Evolutionary conservation across 2,113 vertebrate genomes (phyloP).

Genomic region (Archocentrus centrarchus): DNA sequence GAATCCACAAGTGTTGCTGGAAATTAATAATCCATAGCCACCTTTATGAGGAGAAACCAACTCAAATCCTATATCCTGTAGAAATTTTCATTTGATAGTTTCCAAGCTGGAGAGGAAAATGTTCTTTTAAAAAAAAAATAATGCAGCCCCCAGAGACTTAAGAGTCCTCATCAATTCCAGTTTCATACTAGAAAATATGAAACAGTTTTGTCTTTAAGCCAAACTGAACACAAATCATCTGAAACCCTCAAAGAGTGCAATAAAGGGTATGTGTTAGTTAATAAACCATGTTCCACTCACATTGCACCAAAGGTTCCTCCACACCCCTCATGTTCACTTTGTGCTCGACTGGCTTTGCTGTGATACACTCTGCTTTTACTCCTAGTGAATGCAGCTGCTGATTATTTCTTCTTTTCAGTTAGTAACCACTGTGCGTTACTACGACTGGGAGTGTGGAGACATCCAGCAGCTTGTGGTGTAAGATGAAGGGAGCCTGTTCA

Average conservation of each 20-base stretch:
- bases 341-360: not conserved
- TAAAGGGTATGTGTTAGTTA: not conserved
- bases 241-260: not conserved
- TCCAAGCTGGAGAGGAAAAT: no score
- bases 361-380: not conserved
- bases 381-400: not conserved
- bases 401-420: not conserved
- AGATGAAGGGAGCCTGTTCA: conserved; percentile 33
- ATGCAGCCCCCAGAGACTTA: not conserved
- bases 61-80: no score
- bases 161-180: not conserved
- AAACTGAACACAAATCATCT: not conserved
- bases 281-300: not conserved
- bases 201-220: not conserved
- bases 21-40: not conserved
- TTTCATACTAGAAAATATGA: not conserved
- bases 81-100: no score
- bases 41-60: not conserved
- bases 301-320: not conserved
- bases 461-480: conserved; percentile 37
- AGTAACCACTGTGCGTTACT: not conserved
- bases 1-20: not conserved
- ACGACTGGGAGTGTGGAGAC: conserved; percentile 1
- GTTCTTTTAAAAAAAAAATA: no score
- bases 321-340: no score